A percentile compares a stretch with the other conserved stretches of the same genome.
These are phyloP conservation scores for Cyrtorhinus lividipennis DNA, from an alignment of 1,140 invertebrate genomes.

Conservation along the genomic window DNA sequence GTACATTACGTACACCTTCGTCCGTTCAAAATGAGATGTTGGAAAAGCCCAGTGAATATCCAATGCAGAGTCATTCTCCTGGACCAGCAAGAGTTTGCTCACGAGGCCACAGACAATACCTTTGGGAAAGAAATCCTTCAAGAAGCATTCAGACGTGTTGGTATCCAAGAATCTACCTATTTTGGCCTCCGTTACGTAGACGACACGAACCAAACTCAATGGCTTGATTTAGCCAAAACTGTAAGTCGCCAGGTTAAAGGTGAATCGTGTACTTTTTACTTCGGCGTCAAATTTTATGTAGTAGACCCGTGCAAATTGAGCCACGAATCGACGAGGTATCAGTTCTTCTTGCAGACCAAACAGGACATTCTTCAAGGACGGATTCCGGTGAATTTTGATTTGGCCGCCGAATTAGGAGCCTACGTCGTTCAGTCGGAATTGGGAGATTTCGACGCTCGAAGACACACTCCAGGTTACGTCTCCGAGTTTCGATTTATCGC, in stretches of 20 bases:
- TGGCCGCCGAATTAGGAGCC: slow-evolving; percentile 83
- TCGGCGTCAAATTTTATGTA: slow-evolving; percentile 97
- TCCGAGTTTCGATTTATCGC: slow-evolving; percentile 93
- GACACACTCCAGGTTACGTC: slow-evolving; percentile 81
- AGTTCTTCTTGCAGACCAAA: slow-evolving; percentile 90
- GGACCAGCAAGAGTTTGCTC: slow-evolving; percentile 13
- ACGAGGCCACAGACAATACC: slow-evolving; percentile 10
- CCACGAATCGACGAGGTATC: slow-evolving; percentile 92
- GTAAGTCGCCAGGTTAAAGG: slow-evolving; percentile 65
- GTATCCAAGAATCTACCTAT: slow-evolving; percentile 81
- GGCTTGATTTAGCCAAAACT: slow-evolving; percentile 74
- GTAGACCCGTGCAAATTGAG: slow-evolving; percentile 90
- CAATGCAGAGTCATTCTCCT: slow-evolving; percentile 8
- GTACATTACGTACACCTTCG: neutral
- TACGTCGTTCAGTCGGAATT: slow-evolving; percentile 94
- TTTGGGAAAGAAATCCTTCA: neutral
- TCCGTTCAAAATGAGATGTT: neutral
- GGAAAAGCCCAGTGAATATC: neutral
- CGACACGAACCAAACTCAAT: slow-evolving; percentile 79
- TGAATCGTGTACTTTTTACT: slow-evolving; percentile 75
- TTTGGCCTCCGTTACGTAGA: slow-evolving; percentile 83
- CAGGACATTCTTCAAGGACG: slow-evolving; percentile 85
- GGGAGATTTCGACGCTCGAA: slow-evolving; percentile 84
- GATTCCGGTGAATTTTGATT: slow-evolving; percentile 70
- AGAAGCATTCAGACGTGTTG: slow-evolving; percentile 33